Percentiles rank a stretch among this genome's conserved stretches.
Conservation (phyloP, 2,888 invertebrate species). For the Cepaea hortensis region DNA sequence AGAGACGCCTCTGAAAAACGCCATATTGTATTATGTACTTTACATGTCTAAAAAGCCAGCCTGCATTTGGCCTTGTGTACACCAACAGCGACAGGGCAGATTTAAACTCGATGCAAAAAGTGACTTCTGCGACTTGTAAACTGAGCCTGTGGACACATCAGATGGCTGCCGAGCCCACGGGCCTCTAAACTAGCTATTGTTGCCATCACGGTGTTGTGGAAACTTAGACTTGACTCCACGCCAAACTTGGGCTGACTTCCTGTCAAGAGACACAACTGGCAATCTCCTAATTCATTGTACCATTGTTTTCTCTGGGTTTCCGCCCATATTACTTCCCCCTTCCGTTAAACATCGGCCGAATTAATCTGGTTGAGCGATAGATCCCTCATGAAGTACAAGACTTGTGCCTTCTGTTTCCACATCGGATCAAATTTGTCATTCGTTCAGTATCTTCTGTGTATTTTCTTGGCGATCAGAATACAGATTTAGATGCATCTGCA, state of each 20-base stretch:
- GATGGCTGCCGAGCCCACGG: conserved; percentile 1
- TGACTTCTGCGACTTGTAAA: neutral
- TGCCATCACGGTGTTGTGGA: conserved; percentile 42
- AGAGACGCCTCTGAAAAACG: too few relatives aligned
- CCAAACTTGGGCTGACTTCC: conserved; percentile 30
- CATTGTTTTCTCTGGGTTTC: conserved; percentile 24
- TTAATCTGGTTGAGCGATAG: conserved; percentile 31
- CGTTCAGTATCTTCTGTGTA: neutral
- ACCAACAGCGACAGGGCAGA: neutral
- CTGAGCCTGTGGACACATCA: conserved; percentile 1
- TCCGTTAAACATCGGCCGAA: conserved; percentile 8
- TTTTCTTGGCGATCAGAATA: neutral
- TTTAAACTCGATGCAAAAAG: neutral
- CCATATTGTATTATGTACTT: neutral
- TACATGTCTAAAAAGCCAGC: neutral
- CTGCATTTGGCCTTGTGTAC: neutral
- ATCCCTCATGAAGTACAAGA: conserved; percentile 36
- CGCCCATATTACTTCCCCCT: conserved; percentile 33
- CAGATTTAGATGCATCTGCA: neutral
- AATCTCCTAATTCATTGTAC: conserved; percentile 15
- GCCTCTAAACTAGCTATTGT: conserved; percentile 37
- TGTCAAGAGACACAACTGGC: conserved; percentile 40
- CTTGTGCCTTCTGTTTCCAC: conserved; percentile 15
- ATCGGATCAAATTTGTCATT: conserved; percentile 4
- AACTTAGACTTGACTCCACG: conserved; percentile 29